Evolutionary conservation across 2,113 vertebrate genomes (phyloP), one percentile per base, ranked within the genome.

Genomic region (Mellivora capensis): DNA sequence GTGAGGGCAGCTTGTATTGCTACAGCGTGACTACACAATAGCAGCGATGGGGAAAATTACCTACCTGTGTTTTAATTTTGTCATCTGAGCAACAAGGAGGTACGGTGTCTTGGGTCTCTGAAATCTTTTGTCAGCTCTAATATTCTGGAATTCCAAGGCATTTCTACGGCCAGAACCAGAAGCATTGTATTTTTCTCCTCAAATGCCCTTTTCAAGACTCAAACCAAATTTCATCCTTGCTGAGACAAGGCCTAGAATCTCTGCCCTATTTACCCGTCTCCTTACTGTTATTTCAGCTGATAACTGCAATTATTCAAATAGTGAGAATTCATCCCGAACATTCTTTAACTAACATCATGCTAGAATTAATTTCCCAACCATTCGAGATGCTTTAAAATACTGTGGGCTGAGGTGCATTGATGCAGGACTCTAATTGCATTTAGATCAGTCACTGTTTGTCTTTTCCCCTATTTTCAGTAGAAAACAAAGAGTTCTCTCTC

Each of bases 281-380:
- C 91, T 96, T 93, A 71, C 86, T 82, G 80, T 85, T 95, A 87
- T 97, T 97, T 96, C 67, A 64, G 80, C 94, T 95, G 94, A 94
- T 95, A 85, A 74, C 76, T 90, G 83, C 96, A 97, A 87, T 97
- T 97, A 95, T 96, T 97, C 64, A 76, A 88, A 95, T 62, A 85
- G 95, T 94, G 96, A 8, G 97, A 59, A 86, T 82, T 97, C 44
- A 85, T 96, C 97, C 81, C 72, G 49, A 2, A 80, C 64, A 42
- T 96, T 97, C 95, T 77, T 90, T 96, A 97, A 97, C 91, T 96
- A 96, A 97, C 97, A 93, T 94, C 27, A 90, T 2, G 37, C 47
- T 96, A 84, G 94, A 42, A 82, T 96, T 96, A 79, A 87, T 98
- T 98, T 98, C 93, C 92, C 92, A 82, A 93, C 96, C 96, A 93